phyloP scores from a whole-genome alignment of 2,113 vertebrate genomes.

The Eolophus roseicapilla region DNA sequence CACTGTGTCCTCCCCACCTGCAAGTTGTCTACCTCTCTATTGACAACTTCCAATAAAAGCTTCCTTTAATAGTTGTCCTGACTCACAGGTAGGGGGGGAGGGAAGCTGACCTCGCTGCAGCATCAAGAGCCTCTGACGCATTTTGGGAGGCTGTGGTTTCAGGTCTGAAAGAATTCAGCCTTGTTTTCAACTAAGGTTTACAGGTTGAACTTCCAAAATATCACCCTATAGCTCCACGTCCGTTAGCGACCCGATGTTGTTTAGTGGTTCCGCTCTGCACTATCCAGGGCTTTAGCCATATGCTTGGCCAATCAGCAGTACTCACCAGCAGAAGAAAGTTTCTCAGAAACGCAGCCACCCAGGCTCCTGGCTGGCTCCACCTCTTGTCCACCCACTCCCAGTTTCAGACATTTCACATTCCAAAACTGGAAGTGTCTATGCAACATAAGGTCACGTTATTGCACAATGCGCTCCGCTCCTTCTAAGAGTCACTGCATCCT shows the following conservation, averaged over 20 bases:
- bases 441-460: conserved; percentile 42
- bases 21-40: conserved; percentile 23
- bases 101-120: conserved; percentile 55
- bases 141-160: conserved; percentile 58
- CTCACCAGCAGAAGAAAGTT: conserved; percentile 43
- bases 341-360: conserved; percentile 53
- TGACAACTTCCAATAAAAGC: conserved; percentile 50
- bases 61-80: conserved; percentile 64
- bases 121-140: conserved; percentile 60
- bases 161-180: conserved; percentile 25
- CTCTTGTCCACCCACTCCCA: conserved; percentile 61
- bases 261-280: not conserved
- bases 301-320: not conserved
- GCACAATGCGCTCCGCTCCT: conserved; percentile 11
- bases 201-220: conserved; percentile 40
- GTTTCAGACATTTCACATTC: conserved; percentile 68
- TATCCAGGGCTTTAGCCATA: not conserved
- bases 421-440: conserved; percentile 63
- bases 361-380: conserved; percentile 60
- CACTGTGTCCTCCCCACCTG: not conserved
- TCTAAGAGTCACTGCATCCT: conserved; percentile 51
- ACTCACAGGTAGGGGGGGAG: conserved; percentile 54
- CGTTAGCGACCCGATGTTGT: not conserved
- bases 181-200: conserved; percentile 31
- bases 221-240: conserved; percentile 16